Evolutionary conservation across 2,113 vertebrate genomes (phyloP).

Genomic region (Hippopotamus amphibius): DNA sequence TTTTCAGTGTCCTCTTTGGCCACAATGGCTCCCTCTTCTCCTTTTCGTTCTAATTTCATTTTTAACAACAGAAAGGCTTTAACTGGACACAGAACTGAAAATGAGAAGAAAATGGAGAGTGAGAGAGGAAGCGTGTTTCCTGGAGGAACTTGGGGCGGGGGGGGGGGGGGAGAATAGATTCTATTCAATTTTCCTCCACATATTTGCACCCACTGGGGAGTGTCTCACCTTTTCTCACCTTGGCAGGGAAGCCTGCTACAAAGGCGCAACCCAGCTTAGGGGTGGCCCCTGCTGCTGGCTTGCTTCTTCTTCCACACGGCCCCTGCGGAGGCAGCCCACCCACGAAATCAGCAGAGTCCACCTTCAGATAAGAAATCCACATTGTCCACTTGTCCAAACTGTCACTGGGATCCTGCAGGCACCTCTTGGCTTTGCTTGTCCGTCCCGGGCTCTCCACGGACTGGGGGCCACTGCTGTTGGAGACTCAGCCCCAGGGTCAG

Average conservation of each 20-base stretch:
- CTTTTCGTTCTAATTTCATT: constrained; percentile 71
- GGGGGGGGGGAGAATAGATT: neutral
- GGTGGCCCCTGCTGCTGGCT: neutral
- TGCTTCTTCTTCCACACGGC: neutral
- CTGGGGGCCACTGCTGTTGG: neutral
- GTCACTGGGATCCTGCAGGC: neutral
- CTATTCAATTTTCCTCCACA: constrained; percentile 64
- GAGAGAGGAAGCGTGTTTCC: neutral
- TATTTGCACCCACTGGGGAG: constrained; percentile 58
- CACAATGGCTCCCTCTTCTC: constrained; percentile 50
- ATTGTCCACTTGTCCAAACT: neutral
- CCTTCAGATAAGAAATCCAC: neutral
- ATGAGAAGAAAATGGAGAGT: constrained; percentile 50
- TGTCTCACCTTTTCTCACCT: constrained; percentile 63
- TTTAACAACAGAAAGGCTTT: constrained; percentile 60
- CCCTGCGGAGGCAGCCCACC: neutral
- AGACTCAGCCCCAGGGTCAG: neutral
- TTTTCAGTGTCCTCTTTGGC: constrained; percentile 77
- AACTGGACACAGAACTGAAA: constrained; percentile 76
- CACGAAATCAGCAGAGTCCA: neutral
- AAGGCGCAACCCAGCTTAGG: neutral
- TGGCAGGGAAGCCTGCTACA: constrained; percentile 14
- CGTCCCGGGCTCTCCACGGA: neutral
- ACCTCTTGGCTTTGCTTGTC: neutral
- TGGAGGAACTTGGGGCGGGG: neutral